A percentile compares a stretch with the other conserved stretches of the same genome.
phyloP scores from a whole-genome alignment of 2,797 vertebrate genomes.

The Silurus aristotelis region DNA sequence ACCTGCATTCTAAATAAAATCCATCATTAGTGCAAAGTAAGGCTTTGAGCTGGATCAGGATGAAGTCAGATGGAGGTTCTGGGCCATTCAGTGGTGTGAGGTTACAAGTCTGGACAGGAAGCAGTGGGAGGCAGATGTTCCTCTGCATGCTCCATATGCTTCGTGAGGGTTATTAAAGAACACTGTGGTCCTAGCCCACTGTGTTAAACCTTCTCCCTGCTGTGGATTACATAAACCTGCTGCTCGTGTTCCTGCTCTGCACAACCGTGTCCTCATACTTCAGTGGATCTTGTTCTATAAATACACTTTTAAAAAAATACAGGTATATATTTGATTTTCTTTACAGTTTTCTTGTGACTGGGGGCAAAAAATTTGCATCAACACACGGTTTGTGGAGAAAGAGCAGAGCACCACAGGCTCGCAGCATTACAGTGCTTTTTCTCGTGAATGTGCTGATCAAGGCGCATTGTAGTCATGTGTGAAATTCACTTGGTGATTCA shows the following conservation, averaged over 20 bases:
- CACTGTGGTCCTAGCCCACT: slow-evolving; percentile 17
- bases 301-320: background rate
- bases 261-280: background rate
- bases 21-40: background rate
- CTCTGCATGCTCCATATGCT: slow-evolving; percentile 42
- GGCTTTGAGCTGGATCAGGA: background rate
- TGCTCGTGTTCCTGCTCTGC: background rate
- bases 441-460: background rate
- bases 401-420: no score
- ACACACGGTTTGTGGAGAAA: background rate
- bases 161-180: slow-evolving; percentile 35
- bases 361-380: background rate
- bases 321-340: no score
- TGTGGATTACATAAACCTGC: slow-evolving; percentile 32
- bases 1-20: background rate
- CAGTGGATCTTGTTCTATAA: background rate
- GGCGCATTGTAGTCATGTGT: background rate
- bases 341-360: background rate
- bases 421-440: no score
- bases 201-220: slow-evolving; percentile 2
- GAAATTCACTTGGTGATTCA: background rate
- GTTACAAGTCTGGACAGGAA: slow-evolving; percentile 20
- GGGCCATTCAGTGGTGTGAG: background rate
- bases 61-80: background rate
- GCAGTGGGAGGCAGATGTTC: slow-evolving; percentile 37